Evolutionary conservation across 1,140 invertebrate species (phyloP), one percentile per base, ranked within the genome.

Genomic region (Zaprionus inermis): DNA sequence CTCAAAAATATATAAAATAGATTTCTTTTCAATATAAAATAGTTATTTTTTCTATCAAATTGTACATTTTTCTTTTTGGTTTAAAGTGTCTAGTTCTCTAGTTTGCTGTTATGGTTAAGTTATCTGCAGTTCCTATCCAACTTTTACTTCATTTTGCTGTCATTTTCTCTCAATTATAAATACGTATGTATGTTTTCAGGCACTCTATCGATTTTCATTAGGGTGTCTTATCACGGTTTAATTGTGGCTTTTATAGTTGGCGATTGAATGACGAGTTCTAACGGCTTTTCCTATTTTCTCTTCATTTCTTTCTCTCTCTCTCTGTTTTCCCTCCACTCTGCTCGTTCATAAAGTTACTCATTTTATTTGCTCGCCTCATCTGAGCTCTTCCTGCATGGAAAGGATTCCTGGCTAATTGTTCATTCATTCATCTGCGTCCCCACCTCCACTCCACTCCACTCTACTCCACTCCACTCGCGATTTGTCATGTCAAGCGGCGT

Each of bases 401-500:
- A 18, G 32, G 14, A 52, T 58, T 55, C 49, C 14, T 6, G 30
- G 56, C 49, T 68, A 59, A 72, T 72, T 72, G 64, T 55, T 68
- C 56, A n/a, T 20, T 20, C 64, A 41, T 72, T 72, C 38, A n/a
- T 49, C 44, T 10, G 9, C 3, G 16, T 16, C 44, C 9, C 16
- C 16, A 14, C 10, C 16, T 1, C 44, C 3, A 16, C 38, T 65
- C 36, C 61, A 52, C 24, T 58, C n/a, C 32, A 22, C 22, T 28
- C 24, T n/a, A 16, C 38, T 65, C 36, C 61, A 52, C 24, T 58
- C n/a, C 32, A 22, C 22, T 28, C 24, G 51, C 52, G 66, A 74
- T 57, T 69, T 74, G 56, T 68, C 71, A 73, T 60, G 49, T 73
- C 34, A 61, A 73, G 65, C 65, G 49, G 38, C 65, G 67, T 65